phyloP scores from a whole-genome alignment of 2,113 vertebrate species.

The Elephas maximus region DNA sequence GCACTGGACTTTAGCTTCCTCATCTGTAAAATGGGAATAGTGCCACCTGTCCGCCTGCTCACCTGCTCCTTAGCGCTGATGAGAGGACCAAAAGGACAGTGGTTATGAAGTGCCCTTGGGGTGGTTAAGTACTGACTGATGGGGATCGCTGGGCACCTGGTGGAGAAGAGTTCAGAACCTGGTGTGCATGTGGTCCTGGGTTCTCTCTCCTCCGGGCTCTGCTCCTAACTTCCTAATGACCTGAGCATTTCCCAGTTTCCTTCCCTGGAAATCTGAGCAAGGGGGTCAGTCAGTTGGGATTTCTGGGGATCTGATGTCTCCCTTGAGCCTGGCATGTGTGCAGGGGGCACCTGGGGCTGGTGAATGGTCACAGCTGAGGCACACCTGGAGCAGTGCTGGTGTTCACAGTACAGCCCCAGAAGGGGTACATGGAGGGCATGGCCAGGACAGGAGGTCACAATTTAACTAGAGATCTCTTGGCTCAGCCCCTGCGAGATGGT shows the following conservation, averaged over 20 bases:
- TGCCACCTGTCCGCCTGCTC: background rate
- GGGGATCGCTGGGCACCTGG: background rate
- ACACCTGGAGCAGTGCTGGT: background rate
- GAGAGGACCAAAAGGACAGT: background rate
- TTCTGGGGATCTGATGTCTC: background rate
- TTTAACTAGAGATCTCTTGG: slow-evolving; percentile 41
- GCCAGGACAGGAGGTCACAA: background rate
- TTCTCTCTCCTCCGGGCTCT: background rate
- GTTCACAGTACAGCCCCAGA: background rate
- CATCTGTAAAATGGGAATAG: slow-evolving; percentile 1
- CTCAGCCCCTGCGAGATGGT: background rate
- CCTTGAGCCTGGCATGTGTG: background rate
- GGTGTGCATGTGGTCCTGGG: background rate
- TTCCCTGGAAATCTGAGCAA: background rate
- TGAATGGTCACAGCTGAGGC: background rate
- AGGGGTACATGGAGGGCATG: background rate
- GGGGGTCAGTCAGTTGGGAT: background rate
- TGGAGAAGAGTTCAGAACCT: background rate
- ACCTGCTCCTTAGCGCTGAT: background rate
- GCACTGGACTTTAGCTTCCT: background rate
- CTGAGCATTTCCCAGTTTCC: background rate
- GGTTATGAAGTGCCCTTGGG: background rate
- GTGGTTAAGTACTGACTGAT: background rate
- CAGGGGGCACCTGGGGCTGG: background rate
- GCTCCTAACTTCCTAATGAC: background rate